Evolutionary conservation across 1,140 invertebrate genomes (phyloP).

Genomic region (Holcopasites calliopsidis): DNA sequence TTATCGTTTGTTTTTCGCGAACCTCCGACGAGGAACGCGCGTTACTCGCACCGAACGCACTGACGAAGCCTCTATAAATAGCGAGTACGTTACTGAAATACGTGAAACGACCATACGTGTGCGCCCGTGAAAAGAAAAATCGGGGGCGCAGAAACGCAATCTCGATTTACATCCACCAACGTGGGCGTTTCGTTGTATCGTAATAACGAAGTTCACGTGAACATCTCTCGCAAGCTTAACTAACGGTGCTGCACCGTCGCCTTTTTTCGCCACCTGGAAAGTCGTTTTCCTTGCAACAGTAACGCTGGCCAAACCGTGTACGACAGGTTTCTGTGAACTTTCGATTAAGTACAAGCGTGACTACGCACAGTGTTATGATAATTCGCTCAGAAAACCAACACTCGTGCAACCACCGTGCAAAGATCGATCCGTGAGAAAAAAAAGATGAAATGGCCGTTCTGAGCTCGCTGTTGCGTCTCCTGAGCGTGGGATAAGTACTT

Average conservation of each 20-base stretch:
- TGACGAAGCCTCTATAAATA: slow-evolving; percentile 72
- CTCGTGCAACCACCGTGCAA: neutral
- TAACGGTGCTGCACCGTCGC: too few species aligned
- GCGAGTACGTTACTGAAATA: slow-evolving; percentile 58
- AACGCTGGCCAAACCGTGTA: too few species aligned
- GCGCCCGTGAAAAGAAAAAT: neutral
- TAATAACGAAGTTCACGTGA: neutral
- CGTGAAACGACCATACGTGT: slow-evolving; percentile 47
- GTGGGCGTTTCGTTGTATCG: slow-evolving; percentile 4
- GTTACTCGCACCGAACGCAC: slow-evolving; percentile 27
- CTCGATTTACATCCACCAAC: slow-evolving; percentile 2
- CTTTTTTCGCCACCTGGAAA: too few species aligned
- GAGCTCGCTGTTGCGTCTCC: neutral
- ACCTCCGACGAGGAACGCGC: neutral
- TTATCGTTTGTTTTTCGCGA: slow-evolving; percentile 39
- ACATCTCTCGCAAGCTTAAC: too few species aligned
- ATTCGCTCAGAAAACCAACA: slow-evolving; percentile 30
- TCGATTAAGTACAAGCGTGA: neutral
- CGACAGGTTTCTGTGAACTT: neutral
- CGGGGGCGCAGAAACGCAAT: neutral
- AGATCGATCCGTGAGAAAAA: slow-evolving; percentile 16
- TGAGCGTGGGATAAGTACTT: neutral
- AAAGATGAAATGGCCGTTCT: slow-evolving; percentile 1
- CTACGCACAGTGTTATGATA: slow-evolving; percentile 18
- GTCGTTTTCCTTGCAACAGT: too few species aligned